Conservation (phyloP, 2,113 vertebrate species). For the Prochilodus magdalenae region DNA sequence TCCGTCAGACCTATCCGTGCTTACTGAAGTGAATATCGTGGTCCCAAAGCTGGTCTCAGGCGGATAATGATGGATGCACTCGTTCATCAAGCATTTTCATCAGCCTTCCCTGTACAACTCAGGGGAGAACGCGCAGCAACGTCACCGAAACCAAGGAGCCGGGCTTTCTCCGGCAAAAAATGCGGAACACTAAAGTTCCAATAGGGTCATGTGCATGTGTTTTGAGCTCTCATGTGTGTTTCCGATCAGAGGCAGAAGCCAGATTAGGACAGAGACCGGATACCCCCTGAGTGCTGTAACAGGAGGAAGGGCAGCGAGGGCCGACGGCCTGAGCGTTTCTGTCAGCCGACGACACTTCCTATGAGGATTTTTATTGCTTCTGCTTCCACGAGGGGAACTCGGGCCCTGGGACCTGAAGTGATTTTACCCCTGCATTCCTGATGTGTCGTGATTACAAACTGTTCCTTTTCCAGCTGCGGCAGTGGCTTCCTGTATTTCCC, state of each 20-base stretch:
- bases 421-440: constrained; percentile 44
- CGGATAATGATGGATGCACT: constrained; percentile 42
- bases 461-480: constrained; percentile 47
- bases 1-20: constrained; percentile 3
- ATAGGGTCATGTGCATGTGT: constrained; percentile 10
- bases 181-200: constrained; percentile 42
- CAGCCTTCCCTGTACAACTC: constrained; percentile 31
- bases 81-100: constrained; percentile 42
- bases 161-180: constrained; percentile 35
- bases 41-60: constrained; percentile 16
- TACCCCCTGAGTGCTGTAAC: constrained; percentile 54
- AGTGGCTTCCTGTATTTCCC: constrained; percentile 28
- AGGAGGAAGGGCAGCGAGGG: constrained; percentile 44
- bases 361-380: constrained; percentile 60
- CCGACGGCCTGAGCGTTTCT: constrained; percentile 48
- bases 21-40: constrained; percentile 21
- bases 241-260: constrained; percentile 52
- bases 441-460: constrained; percentile 41
- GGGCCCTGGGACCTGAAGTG: constrained; percentile 16
- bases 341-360: constrained; percentile 59
- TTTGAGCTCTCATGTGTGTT: constrained; percentile 34
- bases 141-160: constrained; percentile 42
- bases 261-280: constrained; percentile 48
- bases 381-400: constrained; percentile 48
- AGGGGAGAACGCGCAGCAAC: constrained; percentile 28